Base-by-base conservation (phyloP, 2,113 vertebrate genomes). In the Ptilorrhoa leucosticta region DNA sequence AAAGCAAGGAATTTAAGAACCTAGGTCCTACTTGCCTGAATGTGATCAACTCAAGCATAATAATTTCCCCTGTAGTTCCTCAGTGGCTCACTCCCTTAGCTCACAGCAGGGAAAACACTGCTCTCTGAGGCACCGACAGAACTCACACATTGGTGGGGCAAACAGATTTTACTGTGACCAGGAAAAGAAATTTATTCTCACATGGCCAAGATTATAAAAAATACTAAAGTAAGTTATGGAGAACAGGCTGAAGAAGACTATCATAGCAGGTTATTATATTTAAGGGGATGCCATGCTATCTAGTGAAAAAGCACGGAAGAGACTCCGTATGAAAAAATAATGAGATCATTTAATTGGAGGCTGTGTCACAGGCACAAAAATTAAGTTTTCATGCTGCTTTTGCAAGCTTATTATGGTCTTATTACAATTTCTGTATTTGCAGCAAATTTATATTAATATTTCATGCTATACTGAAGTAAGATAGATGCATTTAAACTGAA, bases 371-470 rank as follows among this genome's bases (percentile, higher is more conserved):
- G 47, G 56, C 58, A 81, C 40, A 87, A 63, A 94, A 94, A 93
- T 96, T 88, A 93, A 88, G 85, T 83, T 75, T 83, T 44, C n/a
- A 77, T 61, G 91, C 64, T 92, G 64, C 13, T 92, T 95, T 84
- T 77, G 58, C 44, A 87, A 90, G 79, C 60, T 95, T 89, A 73
- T 94, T 90, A 92, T 13, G 28, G 27, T 90, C 64, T 88, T 92
- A 89, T 24, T 90, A 89, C 37, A 89, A 78, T 85, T 85, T 77
- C 53, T 90, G 20, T 64, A 73, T 75, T 68, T 94, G 82, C 64
- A 93, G 83, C 53, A 89, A 64, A 90, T 95, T 81, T 92, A 35
- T 88, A 95, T 96, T 92, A 96, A 94, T 94, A 95, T 95, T 97
- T 96, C 71, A 86, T 90, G 60, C 47, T 63, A 86, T 44, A 50